Evolutionary conservation across 2,797 vertebrate species (phyloP).

Genomic region (Sebastes hopkinsi): DNA sequence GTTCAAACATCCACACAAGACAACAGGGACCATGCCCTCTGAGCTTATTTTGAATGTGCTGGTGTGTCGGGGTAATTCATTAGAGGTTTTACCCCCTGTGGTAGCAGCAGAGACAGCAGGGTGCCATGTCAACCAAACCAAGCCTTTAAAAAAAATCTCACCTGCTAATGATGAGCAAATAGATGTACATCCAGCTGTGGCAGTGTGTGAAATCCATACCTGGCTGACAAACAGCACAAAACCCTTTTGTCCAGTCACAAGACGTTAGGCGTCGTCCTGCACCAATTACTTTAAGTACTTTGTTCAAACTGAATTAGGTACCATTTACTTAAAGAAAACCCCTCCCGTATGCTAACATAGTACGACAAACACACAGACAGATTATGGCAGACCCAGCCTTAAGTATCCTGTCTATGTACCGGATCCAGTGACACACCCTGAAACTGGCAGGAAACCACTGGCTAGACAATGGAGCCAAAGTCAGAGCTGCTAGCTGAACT

Average conservation of each 20-base stretch:
- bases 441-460: constrained; percentile 19
- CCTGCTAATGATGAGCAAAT: constrained; percentile 2
- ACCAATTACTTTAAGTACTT: not conserved
- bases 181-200: not conserved
- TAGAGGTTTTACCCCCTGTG: constrained; percentile 8
- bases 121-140: constrained; percentile 25
- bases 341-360: not conserved
- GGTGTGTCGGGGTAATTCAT: not conserved
- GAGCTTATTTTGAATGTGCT: constrained; percentile 20
- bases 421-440: constrained; percentile 62
- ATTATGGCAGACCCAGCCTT: not conserved
- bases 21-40: not conserved
- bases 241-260: not conserved
- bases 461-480: constrained; percentile 21
- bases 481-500: not conserved
- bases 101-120: constrained; percentile 1
- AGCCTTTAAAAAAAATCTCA: not conserved
- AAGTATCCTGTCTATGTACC: constrained; percentile 55
- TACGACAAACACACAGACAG: constrained; percentile 14
- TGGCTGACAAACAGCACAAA: not conserved
- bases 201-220: not conserved
- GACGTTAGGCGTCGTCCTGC: not conserved
- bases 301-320: not conserved
- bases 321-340: constrained; percentile 35
- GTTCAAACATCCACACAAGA: too few species aligned